Evolutionary conservation across 2,888 invertebrate genomes (phyloP).

Genomic region (Tetropium fuscum): DNA sequence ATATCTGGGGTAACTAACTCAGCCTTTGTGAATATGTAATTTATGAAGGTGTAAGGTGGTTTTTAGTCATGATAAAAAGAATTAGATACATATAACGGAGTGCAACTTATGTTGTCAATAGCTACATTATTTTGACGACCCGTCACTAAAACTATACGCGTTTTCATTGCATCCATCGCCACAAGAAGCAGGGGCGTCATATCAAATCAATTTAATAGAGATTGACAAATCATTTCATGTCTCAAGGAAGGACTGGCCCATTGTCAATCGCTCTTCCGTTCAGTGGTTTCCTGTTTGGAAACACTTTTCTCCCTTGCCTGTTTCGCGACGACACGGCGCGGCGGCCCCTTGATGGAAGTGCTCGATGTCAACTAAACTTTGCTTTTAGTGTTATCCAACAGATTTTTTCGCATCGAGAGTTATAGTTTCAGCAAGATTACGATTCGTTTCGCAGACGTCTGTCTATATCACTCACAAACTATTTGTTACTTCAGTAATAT

Average conservation of each 20-base stretch:
- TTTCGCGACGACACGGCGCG: conserved; percentile 29
- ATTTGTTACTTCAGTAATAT: too few relatives aligned
- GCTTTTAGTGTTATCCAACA: conserved; percentile 53
- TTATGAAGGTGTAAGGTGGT: too few relatives aligned
- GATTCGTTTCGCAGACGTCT: too few relatives aligned
- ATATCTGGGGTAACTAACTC: too few relatives aligned
- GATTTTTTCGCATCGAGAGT: conserved; percentile 38
- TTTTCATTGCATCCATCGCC: neutral
- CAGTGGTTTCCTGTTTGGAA: conserved; percentile 50
- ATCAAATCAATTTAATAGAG: conserved; percentile 37
- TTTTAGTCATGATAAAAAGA: too few relatives aligned
- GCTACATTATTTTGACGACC: too few relatives aligned
- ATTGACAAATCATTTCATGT: conserved; percentile 41
- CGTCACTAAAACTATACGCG: too few relatives aligned
- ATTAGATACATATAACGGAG: too few relatives aligned
- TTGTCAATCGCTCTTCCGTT: conserved; percentile 51
- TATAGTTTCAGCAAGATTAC: too few relatives aligned
- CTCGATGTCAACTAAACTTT: conserved; percentile 56
- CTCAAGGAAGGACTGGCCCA: conserved; percentile 36
- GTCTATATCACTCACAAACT: too few relatives aligned
- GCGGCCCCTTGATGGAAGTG: conserved; percentile 45
- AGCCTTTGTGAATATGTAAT: too few relatives aligned
- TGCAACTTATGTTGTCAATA: too few relatives aligned
- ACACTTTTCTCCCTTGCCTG: conserved; percentile 46
- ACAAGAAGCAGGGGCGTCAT: conserved; percentile 18